phyloP scores from a whole-genome alignment of 1,140 invertebrate species.

The Tyrophagus putrescentiae region DNA sequence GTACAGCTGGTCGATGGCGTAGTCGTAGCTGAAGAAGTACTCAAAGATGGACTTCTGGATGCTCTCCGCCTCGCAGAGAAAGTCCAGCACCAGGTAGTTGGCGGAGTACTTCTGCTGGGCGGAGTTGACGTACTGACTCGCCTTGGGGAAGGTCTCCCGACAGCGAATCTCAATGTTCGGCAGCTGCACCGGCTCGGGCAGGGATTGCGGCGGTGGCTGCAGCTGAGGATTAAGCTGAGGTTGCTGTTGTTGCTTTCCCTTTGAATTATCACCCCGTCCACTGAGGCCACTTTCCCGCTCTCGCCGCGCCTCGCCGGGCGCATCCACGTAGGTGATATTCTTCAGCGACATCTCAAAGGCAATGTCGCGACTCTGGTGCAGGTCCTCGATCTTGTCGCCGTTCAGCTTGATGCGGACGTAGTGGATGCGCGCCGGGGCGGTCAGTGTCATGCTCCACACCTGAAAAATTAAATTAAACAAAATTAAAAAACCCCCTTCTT shows the following conservation, averaged over 20 bases:
- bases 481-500: too few species aligned
- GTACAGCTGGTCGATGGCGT: neutral
- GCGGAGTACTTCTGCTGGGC: conserved; percentile 14
- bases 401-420: conserved; percentile 12
- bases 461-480: too few species aligned
- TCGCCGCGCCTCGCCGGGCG: too few species aligned
- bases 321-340: conserved; percentile 5
- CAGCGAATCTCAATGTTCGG: conserved; percentile 1
- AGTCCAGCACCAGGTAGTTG: conserved; percentile 14
- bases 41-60: conserved; percentile 1
- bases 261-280: too few species aligned
- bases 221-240: too few species aligned
- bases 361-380: neutral
- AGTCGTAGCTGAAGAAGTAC: conserved; percentile 1
- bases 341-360: neutral
- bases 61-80: neutral
- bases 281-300: too few species aligned
- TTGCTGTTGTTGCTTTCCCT: too few species aligned
- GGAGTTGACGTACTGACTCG: neutral
- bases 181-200: neutral
- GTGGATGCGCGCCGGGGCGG: neutral
- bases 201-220: neutral
- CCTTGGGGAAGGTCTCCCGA: neutral
- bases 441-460: neutral
- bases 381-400: conserved; percentile 15